These are phyloP conservation scores for Centrocercus urophasianus DNA, from an alignment of 2,113 vertebrate species.

Conservation along the genomic window DNA sequence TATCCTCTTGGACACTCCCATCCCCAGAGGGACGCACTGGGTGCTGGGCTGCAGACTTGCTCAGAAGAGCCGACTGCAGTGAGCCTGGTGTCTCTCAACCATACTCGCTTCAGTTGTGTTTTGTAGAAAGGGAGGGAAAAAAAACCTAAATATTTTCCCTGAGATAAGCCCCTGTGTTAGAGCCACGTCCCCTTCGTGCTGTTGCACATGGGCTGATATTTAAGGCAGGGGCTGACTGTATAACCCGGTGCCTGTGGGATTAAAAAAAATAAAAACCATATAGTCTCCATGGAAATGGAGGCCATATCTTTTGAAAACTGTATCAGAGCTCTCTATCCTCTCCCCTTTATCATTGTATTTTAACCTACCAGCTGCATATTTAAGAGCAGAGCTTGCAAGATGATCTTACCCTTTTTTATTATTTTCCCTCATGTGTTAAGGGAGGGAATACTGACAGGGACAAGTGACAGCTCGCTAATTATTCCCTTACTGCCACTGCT, in stretches of 20 bases:
- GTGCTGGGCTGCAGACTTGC: background rate
- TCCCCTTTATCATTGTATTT: slow-evolving; percentile 73
- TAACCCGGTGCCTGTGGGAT: slow-evolving; percentile 61
- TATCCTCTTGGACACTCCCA: rapidly evolving
- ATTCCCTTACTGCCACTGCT: slow-evolving; percentile 97
- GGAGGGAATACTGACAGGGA: slow-evolving; percentile 96
- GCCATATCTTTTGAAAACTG: slow-evolving; percentile 72
- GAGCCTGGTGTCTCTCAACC: background rate
- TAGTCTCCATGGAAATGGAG: slow-evolving; percentile 70
- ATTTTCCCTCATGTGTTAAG: slow-evolving; percentile 89
- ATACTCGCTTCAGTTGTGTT: background rate
- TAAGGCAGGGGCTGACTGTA: slow-evolving; percentile 57
- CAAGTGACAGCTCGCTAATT: slow-evolving; percentile 99
- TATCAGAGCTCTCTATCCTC: slow-evolving; percentile 73
- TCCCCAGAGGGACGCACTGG: background rate
- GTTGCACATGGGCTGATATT: slow-evolving; percentile 52
- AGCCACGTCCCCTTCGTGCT: slow-evolving; percentile 33
- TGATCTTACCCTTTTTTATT: slow-evolving; percentile 80
- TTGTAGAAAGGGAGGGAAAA: background rate
- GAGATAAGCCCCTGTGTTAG: slow-evolving; percentile 5
- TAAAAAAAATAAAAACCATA: background rate
- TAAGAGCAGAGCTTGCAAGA: slow-evolving; percentile 75
- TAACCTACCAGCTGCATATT: slow-evolving; percentile 80
- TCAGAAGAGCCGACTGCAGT: background rate
- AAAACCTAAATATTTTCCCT: slow-evolving; percentile 57